These are phyloP conservation scores for Heliocidaris tuberculata DNA, from an alignment of 35 echinoderm and acorn worm species.

Conservation along the genomic window DNA sequence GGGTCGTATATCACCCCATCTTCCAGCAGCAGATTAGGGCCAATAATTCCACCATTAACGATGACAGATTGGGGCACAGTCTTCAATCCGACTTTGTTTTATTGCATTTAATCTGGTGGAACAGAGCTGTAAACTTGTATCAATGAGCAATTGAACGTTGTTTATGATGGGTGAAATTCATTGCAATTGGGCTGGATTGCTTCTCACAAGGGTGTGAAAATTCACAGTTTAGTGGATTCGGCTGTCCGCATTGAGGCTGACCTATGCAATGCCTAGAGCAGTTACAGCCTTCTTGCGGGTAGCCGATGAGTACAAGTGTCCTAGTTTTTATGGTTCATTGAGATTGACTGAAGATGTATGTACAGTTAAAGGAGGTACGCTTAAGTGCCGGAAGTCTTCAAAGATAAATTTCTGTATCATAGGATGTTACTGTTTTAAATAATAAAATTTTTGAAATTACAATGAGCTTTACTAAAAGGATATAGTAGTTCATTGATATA, in stretches of 20 bases:
- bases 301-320: too few species aligned
- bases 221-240: not conserved
- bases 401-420: too few species aligned
- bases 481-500: too few species aligned
- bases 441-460: too few species aligned
- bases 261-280: too few species aligned
- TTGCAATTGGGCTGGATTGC: not conserved
- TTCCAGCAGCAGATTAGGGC: not conserved
- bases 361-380: too few species aligned
- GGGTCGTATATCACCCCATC: slow-evolving; percentile 13
- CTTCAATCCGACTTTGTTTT: not conserved
- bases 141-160: not conserved
- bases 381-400: too few species aligned
- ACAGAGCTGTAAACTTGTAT: slow-evolving; percentile 3
- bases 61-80: not conserved
- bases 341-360: not conserved
- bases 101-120: not conserved
- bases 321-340: not conserved
- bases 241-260: not conserved
- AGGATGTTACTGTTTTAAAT: too few species aligned
- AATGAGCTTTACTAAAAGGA: too few species aligned
- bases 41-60: slow-evolving; percentile 14
- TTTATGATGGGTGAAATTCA: not conserved
- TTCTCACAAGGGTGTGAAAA: not conserved
- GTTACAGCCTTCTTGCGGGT: too few species aligned